Conservation (phyloP, 92 coral and sea anemone species). For the Heteractis magnifica region DNA sequence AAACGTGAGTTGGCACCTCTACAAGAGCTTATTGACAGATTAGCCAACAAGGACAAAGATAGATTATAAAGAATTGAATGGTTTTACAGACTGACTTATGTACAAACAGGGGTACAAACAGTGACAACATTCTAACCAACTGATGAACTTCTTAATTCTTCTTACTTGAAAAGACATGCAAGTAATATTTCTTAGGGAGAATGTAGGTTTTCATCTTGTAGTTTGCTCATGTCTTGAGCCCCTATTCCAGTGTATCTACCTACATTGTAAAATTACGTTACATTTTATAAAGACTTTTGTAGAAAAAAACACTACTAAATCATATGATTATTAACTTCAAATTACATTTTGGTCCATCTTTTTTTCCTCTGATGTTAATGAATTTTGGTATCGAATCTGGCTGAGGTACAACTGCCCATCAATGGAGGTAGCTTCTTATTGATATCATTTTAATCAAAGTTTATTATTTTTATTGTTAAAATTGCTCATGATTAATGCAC, state of each 20-base stretch:
- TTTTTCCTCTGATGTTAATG: neutral
- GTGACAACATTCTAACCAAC: neutral
- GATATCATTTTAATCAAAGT: too few species aligned
- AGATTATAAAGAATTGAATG: conserved; percentile 14
- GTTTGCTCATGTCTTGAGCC: neutral
- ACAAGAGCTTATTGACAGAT: conserved; percentile 95
- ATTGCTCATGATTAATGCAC: too few species aligned
- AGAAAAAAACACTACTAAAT: neutral
- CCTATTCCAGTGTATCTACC: neutral
- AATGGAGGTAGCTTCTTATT: too few species aligned
- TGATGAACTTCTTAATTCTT: neutral
- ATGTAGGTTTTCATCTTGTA: neutral
- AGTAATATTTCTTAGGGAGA: neutral
- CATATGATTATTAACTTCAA: neutral
- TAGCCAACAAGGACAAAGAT: conserved; percentile 90
- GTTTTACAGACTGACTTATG: neutral
- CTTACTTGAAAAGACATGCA: neutral
- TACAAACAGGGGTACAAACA: too few species aligned
- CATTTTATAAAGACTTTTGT: conserved; percentile 11
- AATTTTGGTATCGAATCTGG: too few species aligned
- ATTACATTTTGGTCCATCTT: neutral
- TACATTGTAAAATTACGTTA: neutral
- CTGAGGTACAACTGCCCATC: too few species aligned
- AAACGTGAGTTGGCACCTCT: conserved; percentile 93
- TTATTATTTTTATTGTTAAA: too few species aligned